These are phyloP conservation scores for Syrista parreyssii DNA, from an alignment of 2,888 invertebrate species.

Conservation along the genomic window DNA sequence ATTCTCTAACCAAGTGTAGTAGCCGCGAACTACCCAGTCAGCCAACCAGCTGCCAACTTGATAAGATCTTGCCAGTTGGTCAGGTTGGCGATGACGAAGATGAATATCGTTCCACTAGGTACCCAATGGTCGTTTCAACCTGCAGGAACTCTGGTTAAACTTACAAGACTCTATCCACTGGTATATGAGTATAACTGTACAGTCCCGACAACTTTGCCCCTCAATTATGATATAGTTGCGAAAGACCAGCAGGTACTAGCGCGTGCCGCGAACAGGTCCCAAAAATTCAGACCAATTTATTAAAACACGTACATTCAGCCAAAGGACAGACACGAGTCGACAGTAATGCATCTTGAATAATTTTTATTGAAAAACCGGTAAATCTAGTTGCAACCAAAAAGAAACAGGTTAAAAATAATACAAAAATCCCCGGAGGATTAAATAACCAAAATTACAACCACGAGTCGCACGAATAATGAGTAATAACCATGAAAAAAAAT, in stretches of 20 bases:
- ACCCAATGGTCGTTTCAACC: neutral
- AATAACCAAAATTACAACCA: neutral
- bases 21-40: neutral
- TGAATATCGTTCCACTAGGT: neutral
- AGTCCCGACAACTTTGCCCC: constrained; percentile 3
- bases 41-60: neutral
- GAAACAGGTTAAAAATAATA: neutral
- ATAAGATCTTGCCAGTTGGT: neutral
- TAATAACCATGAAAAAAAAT: no score
- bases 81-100: neutral
- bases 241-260: neutral
- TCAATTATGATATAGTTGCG: constrained; percentile 8
- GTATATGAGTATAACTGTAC: constrained; percentile 22
- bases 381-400: neutral
- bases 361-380: neutral
- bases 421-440: neutral
- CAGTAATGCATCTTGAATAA: neutral
- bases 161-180: neutral
- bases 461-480: neutral
- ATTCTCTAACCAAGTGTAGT: neutral
- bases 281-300: neutral
- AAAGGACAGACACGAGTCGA: neutral
- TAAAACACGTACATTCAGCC: neutral
- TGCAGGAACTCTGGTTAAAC: neutral
- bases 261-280: constrained; percentile 2